Evolutionary conservation across 2,113 vertebrate genomes (phyloP).

Genomic region (Rhineura floridana): DNA sequence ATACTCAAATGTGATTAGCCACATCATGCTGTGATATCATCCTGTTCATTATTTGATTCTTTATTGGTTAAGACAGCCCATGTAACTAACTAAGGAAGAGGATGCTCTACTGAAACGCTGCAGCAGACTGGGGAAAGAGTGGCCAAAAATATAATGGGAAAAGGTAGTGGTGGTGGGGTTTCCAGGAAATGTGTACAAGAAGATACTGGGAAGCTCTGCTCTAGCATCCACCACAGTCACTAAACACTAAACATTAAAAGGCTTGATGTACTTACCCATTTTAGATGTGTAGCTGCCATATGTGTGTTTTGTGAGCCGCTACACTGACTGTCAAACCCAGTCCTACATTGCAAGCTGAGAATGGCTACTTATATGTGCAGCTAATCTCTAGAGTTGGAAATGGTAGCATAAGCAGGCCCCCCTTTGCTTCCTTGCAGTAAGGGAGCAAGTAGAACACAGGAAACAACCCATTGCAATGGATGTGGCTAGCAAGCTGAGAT

Average conservation of each 20-base stretch:
- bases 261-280: background rate
- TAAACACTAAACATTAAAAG: background rate
- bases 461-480: background rate
- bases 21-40: background rate
- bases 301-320: background rate
- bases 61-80: too few relatives aligned
- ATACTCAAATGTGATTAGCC: background rate
- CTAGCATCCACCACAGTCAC: background rate
- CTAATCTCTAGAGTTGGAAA: background rate
- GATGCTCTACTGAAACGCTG: background rate
- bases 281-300: background rate
- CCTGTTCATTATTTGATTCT: too few relatives aligned
- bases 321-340: background rate
- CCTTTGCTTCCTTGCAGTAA: background rate
- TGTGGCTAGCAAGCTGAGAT: background rate
- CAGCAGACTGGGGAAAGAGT: background rate
- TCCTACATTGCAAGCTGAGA: background rate
- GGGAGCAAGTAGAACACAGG: background rate
- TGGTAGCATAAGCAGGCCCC: too few relatives aligned
- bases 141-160: background rate
- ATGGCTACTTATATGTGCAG: background rate
- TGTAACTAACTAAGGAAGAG: background rate
- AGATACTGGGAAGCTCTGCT: background rate
- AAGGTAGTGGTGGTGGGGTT: too few relatives aligned
- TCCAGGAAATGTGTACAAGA: background rate